These are phyloP conservation scores for Acrocephalus kingi DNA, from an alignment of 2,113 vertebrate species.

Conservation along the genomic window DNA sequence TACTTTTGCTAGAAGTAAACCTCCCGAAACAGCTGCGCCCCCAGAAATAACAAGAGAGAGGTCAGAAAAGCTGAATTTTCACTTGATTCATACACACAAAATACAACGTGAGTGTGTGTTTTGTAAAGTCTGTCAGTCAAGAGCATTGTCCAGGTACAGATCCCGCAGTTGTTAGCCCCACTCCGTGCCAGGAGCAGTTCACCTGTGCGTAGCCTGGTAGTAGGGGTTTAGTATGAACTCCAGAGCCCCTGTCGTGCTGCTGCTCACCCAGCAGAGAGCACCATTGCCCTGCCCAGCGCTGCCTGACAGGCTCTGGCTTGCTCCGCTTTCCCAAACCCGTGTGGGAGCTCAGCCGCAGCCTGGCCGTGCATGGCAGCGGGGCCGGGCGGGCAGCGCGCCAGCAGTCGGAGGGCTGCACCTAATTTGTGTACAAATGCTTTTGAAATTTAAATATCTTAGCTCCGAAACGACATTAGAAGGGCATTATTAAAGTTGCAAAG, in stretches of 20 bases:
- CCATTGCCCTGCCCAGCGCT: slow-evolving; percentile 53
- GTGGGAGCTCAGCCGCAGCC: background rate
- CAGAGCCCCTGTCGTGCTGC: background rate
- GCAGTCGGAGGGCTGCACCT: background rate
- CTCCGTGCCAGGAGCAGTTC: background rate
- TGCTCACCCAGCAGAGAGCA: slow-evolving; percentile 71
- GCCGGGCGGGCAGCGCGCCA: background rate
- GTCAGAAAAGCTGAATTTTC: background rate
- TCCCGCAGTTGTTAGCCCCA: accelerated
- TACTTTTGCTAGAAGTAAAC: background rate
- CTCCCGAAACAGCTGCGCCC: background rate
- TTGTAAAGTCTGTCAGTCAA: background rate
- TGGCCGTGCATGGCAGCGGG: background rate
- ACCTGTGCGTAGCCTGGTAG: accelerated
- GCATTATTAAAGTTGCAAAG: background rate
- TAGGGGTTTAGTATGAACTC: accelerated
- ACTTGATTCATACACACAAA: background rate
- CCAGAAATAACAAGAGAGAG: background rate
- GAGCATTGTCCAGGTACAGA: background rate
- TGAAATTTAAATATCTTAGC: slow-evolving; percentile 6
- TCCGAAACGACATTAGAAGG: background rate
- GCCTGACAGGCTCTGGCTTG: too few species aligned
- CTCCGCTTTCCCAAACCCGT: background rate
- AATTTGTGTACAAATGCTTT: slow-evolving; percentile 35
- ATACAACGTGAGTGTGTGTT: background rate